A percentile compares a stretch with the other conserved stretches of the same genome.
Evolutionary conservation across 1,140 invertebrate species (phyloP).

Genomic region (Babylonia areolata): DNA sequence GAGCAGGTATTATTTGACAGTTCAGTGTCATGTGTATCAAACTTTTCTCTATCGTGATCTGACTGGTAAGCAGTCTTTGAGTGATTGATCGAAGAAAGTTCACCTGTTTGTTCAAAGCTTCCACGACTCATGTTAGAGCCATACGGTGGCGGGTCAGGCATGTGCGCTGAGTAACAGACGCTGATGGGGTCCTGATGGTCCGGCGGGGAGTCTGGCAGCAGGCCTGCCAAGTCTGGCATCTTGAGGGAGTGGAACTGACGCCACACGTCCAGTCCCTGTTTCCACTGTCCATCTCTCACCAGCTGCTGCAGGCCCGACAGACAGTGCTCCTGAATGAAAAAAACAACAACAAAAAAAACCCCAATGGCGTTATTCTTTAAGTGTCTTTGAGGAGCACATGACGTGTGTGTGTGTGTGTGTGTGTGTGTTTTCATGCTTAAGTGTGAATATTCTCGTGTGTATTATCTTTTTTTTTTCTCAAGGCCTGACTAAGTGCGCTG

Average conservation of each 20-base stretch:
- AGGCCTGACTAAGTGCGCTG: no score
- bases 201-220: conserved; percentile 54
- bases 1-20: background rate
- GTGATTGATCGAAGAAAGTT: no score
- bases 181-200: conserved; percentile 54
- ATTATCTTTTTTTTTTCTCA: no score
- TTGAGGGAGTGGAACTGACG: conserved; percentile 67
- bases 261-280: conserved; percentile 77
- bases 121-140: conserved; percentile 27
- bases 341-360: no score
- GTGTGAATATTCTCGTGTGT: no score
- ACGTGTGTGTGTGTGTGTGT: no score
- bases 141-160: conserved; percentile 27
- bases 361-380: no score
- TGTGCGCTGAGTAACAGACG: conserved; percentile 33
- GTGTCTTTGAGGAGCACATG: no score
- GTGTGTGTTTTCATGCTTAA: no score
- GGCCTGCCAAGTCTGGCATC: conserved; percentile 30
- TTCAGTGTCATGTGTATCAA: background rate
- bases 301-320: conserved; percentile 72
- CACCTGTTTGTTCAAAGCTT: background rate
- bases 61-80: no score
- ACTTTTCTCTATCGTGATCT: background rate
- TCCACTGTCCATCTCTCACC: conserved; percentile 75
- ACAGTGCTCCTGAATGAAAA: conserved; percentile 70